A percentile compares a stretch with the other conserved stretches of the same genome.
phyloP scores from a whole-genome alignment of 2,888 invertebrate genomes.

The Scrobipalpa atriplicella region DNA sequence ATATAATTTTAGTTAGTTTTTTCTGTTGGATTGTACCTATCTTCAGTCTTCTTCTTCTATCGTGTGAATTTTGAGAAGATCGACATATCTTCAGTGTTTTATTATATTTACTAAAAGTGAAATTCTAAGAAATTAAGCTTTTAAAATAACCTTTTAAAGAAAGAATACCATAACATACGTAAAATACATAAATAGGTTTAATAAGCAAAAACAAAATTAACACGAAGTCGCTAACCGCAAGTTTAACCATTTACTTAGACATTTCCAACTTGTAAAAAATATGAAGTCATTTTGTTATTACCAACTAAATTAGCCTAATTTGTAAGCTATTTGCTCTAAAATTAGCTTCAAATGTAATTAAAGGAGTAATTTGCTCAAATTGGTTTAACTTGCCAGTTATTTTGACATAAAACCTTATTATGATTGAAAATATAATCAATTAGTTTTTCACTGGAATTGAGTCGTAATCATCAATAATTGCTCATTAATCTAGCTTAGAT shows the following conservation, averaged over 20 bases:
- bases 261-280: neutral
- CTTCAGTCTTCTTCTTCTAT: no score
- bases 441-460: neutral
- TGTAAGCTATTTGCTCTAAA: neutral
- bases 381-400: neutral
- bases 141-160: neutral
- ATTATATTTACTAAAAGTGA: no score
- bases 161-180: neutral
- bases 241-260: neutral
- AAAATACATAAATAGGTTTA: neutral
- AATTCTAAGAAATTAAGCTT: no score
- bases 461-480: neutral
- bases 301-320: conserved; percentile 9
- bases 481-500: neutral
- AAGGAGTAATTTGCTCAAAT: neutral
- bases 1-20: no score
- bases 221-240: neutral
- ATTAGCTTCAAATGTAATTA: neutral
- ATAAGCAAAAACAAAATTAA: conserved; percentile 3
- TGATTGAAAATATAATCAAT: neutral
- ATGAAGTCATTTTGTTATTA: conserved; percentile 30
- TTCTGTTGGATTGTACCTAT: no score
- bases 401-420: neutral
- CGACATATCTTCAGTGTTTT: no score
- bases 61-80: no score